Evolutionary conservation across 2,113 vertebrate species (phyloP).

Genomic region (Alosa alosa): DNA sequence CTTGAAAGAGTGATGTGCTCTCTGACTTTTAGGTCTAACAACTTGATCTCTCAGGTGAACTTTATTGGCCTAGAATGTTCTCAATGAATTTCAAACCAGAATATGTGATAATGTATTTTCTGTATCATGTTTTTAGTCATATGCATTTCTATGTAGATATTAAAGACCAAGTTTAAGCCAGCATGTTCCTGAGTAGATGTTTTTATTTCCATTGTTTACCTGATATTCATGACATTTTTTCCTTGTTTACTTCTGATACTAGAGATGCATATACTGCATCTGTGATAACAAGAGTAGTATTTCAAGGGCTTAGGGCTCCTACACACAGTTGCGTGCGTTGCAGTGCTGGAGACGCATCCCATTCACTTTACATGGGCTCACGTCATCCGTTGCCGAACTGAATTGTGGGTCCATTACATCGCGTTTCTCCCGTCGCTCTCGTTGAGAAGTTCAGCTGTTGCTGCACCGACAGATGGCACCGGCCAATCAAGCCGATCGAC

Average conservation of each 20-base stretch:
- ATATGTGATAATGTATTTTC: slow-evolving; percentile 68
- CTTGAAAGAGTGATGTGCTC: slow-evolving; percentile 29
- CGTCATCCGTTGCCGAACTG: too few species aligned
- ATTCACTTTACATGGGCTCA: too few species aligned
- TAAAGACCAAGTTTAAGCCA: slow-evolving; percentile 50
- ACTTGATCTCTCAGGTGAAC: slow-evolving; percentile 74
- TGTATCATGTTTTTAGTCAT: slow-evolving; percentile 64
- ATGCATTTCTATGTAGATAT: slow-evolving; percentile 70
- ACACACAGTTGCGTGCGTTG: too few species aligned
- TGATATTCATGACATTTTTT: not conserved
- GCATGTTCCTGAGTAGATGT: not conserved
- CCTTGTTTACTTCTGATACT: not conserved
- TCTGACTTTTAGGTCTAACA: slow-evolving; percentile 58
- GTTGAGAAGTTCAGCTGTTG: too few species aligned
- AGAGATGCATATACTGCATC: slow-evolving; percentile 26
- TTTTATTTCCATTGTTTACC: not conserved
- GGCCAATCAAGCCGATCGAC: too few species aligned
- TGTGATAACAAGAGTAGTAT: not conserved
- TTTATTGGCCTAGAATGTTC: slow-evolving; percentile 67
- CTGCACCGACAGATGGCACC: too few species aligned
- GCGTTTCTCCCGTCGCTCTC: too few species aligned
- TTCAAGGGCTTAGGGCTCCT: too few species aligned
- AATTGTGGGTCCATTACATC: too few species aligned
- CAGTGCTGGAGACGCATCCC: too few species aligned
- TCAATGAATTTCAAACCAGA: slow-evolving; percentile 61